These are phyloP conservation scores for Calvadosia cruxmelitensis DNA, from an alignment of 30 jellyfish, hydroid and myxozoan genomes.

Conservation along the genomic window DNA sequence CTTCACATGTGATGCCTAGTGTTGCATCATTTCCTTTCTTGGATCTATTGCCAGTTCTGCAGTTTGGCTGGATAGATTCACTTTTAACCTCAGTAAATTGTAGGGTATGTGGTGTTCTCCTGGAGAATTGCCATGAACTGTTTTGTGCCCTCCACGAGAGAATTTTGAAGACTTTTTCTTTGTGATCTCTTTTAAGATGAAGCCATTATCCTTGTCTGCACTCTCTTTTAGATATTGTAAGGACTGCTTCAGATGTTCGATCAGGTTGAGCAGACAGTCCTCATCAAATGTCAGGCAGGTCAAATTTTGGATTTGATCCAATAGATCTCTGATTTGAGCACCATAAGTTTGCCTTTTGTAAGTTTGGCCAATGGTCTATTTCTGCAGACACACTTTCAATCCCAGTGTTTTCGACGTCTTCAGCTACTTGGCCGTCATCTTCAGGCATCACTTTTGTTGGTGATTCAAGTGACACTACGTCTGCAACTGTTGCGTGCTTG, in stretches of 20 bases:
- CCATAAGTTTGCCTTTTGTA: background rate
- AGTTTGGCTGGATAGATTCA: background rate
- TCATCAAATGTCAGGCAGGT: slow-evolving; percentile 10
- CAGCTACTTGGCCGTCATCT: background rate
- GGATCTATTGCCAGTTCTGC: background rate
- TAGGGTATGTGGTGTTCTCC: background rate
- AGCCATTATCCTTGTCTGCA: slow-evolving; percentile 30
- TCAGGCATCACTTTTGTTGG: background rate
- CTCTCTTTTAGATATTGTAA: slow-evolving; percentile 3
- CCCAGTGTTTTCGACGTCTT: background rate
- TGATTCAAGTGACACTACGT: background rate
- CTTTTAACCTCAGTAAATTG: background rate
- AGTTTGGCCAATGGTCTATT: background rate
- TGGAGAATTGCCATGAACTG: no score
- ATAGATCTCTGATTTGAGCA: slow-evolving; percentile 13
- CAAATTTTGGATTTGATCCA: slow-evolving; percentile 22
- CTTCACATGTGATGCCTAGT: background rate
- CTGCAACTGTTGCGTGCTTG: background rate
- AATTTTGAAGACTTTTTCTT: no score
- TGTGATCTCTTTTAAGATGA: slow-evolving; percentile 4
- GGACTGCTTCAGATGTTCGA: slow-evolving; percentile 1
- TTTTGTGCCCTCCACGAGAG: no score
- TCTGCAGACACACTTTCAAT: background rate
- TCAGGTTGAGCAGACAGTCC: slow-evolving; percentile 1
- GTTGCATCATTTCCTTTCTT: background rate